Base-by-base conservation (phyloP, 2,888 invertebrate genomes). In the Drosophila paracracens region DNA sequence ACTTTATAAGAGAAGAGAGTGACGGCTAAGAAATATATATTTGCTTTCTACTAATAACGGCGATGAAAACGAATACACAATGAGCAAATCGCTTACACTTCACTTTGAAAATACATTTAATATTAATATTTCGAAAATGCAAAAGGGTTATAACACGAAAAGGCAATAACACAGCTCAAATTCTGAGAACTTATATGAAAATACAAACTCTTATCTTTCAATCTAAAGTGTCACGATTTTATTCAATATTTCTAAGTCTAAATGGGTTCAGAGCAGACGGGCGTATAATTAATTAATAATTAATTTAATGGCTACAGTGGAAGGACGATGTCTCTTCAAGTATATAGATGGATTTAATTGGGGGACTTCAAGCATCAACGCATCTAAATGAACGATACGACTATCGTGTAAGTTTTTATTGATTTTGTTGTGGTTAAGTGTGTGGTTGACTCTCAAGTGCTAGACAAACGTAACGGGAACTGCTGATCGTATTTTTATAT, bases 181-280 rank as follows among this genome's bases (percentile, higher is more conserved):
- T 78, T 80, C 83, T 83, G 83, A 87, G 84, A 84, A 87, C 70
- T 84, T 84, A 87, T 84, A 84, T 87, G 66, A 83, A 86, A 84
- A 87, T 84, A 84, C 53, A 84, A 84, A 81, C 78, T 84, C 88
- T 82, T 87, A 82, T 87, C 88, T 84, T 84, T 84, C 84, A 87
- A 82, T 75, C 80, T 78, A 87, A 76, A 51, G 59, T 38, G 31
- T 58, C 25, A 2, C 50, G 53, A 59, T 53, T 74, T 74, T 69
- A 27, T 43, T 63, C 38, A 27, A 27, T 50, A n/a, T n/a, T 21
- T 5, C 56, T 1, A 25, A 25, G 7, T 33, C 10, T 0, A 33
- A 33, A 33, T 33, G 33, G 10, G 10, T 33, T 10, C 33, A 33
- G 4, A 33, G 33, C 33, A 10, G 33, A 4, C 11, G 33, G 33